Percentiles rank a stretch among this genome's conserved stretches.
Conservation (phyloP, 2,797 vertebrate genomes). For the Phrynocephalus forsythii region DNA sequence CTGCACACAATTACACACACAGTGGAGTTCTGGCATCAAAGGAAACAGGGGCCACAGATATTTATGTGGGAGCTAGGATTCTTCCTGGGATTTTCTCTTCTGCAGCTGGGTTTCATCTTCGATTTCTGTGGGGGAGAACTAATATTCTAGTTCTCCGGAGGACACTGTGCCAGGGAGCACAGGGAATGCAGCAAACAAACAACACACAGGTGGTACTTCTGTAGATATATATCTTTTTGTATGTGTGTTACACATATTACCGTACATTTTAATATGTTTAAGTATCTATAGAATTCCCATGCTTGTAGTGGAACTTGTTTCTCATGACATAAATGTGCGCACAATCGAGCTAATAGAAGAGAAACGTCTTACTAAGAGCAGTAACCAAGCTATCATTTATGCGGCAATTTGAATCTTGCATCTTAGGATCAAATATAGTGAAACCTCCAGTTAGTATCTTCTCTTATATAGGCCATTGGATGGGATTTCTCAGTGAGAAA, state of each 20-base stretch:
- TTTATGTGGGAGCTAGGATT: background rate
- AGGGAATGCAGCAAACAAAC: background rate
- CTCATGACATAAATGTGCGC: background rate
- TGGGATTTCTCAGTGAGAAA: background rate
- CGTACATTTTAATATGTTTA: background rate
- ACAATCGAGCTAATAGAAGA: background rate
- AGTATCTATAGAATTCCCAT: background rate
- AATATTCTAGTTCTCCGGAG: background rate
- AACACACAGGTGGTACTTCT: background rate
- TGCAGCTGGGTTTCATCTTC: background rate
- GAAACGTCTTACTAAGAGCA: background rate
- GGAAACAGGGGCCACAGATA: background rate
- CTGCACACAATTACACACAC: too few species aligned
- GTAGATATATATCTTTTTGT: background rate
- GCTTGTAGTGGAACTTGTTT: background rate
- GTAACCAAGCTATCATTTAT: background rate
- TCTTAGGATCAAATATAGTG: background rate
- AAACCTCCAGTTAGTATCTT: background rate
- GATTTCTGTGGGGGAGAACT: background rate
- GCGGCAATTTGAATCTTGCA: background rate
- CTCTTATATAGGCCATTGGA: background rate
- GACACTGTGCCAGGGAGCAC: background rate
- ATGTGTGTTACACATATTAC: background rate
- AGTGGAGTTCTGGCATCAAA: background rate
- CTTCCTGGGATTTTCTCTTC: background rate